Base-by-base conservation (phyloP, 2,888 invertebrate species). In the Adelphocoris suturalis region DNA sequence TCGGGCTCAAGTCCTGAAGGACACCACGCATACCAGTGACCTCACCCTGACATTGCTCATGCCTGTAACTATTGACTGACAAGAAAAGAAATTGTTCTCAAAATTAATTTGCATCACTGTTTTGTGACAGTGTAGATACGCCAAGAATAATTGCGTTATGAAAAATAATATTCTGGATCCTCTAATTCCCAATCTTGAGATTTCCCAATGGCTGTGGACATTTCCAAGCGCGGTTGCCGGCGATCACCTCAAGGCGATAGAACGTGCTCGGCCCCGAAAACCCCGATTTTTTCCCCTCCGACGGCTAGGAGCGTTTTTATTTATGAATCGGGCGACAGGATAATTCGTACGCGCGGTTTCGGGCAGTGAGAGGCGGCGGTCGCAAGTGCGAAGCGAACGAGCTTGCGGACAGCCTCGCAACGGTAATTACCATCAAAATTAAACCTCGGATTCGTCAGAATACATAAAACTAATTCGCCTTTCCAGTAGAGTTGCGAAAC, bases 341-440 rank as follows among this genome's bases (percentile, higher is more conserved):
- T 82, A 82, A 82, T 82, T 82, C 82, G 23, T 82, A 27, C 23
- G 82, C 12, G 47, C 52, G 5, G 48, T 19, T 27, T 82, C 27
- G 27, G 48, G 52, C 7, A 52, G 82, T 82, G 82, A 82, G 82
- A 52, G 82, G 82, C 80, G 16, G 46, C 47, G 19, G 19, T 11
- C 47, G 2, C 47, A 19, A 52, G 27, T n/a, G 27, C 82, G 52
- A 23, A 23, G 13, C 61, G 19, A 48, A 82, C 82, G 82, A 82
- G 47, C 82, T 52, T 5, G 47, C 82, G 47, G 82, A 82, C 82
- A 52, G 52, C 19, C 68, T 23, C 46, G 78, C 82, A 11, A 23
- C 9, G 52, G 82, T 82, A 23, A 82, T 52, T 82, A 82, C 47
- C 82, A 82, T 52, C 52, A 82, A 82, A 82, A 82, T 52, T 52